Evolutionary conservation across 2,113 vertebrate species (phyloP).

Genomic region (Heterotilapia buettikoferi): DNA sequence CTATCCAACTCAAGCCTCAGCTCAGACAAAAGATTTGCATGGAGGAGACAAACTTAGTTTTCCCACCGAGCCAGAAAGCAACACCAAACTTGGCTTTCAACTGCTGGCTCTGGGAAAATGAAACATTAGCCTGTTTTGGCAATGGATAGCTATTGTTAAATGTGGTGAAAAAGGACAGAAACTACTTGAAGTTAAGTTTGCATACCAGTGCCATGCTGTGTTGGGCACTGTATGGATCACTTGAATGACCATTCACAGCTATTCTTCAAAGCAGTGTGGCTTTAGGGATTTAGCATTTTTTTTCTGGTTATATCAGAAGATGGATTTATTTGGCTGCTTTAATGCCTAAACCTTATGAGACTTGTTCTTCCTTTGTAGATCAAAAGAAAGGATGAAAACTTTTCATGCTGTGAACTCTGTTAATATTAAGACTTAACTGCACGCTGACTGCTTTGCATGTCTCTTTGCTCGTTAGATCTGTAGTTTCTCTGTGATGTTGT

Average conservation of each 20-base stretch:
- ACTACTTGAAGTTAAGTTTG: background rate
- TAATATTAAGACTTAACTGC: background rate
- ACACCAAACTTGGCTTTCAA: slow-evolving; percentile 16
- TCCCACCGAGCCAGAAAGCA: background rate
- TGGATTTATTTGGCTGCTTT: slow-evolving; percentile 5
- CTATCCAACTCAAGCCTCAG: slow-evolving; percentile 14
- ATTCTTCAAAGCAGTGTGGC: slow-evolving; percentile 16
- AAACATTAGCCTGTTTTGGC: slow-evolving; percentile 4
- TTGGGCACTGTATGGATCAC: background rate
- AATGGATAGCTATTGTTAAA: background rate
- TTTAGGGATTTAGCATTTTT: slow-evolving; percentile 19
- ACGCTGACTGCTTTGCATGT: background rate
- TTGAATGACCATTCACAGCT: background rate
- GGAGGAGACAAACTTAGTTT: background rate
- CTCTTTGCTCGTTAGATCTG: background rate
- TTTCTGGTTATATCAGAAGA: background rate
- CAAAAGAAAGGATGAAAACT: background rate
- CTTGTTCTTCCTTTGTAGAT: background rate
- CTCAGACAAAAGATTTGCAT: slow-evolving; percentile 49
- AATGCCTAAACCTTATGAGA: background rate
- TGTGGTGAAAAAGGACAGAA: background rate
- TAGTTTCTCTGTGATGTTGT: background rate
- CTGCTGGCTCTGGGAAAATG: background rate
- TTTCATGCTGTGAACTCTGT: background rate
- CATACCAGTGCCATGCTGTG: slow-evolving; percentile 36